A percentile compares a stretch with the other conserved stretches of the same genome.
phyloP scores from a whole-genome alignment of 2,113 vertebrate species.

The Actinemys pallida region DNA sequence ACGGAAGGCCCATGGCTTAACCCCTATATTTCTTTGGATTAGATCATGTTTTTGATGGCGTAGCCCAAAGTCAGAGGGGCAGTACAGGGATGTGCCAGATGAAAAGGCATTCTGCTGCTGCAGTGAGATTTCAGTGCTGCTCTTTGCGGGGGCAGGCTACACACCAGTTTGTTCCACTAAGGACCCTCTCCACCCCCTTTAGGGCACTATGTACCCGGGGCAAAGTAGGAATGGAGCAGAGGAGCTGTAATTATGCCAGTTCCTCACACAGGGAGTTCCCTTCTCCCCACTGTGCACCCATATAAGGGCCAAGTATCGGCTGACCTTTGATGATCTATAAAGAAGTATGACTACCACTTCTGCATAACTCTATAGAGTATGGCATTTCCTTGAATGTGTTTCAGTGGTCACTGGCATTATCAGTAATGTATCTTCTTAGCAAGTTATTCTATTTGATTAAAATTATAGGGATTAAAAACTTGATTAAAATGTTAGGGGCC shows the following conservation, averaged over 20 bases:
- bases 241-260: not conserved
- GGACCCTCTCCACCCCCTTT: not conserved
- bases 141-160: not conserved
- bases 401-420: not conserved
- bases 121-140: not conserved
- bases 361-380: not conserved
- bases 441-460: not conserved
- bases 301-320: not conserved
- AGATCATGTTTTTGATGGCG: not conserved
- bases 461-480: conserved; percentile 16
- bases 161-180: not conserved
- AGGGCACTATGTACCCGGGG: not conserved
- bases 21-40: conserved; percentile 30
- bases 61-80: conserved; percentile 9
- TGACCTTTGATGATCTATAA: not conserved
- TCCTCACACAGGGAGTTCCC: not conserved
- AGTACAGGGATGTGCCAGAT: conserved; percentile 16
- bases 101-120: conserved; percentile 20
- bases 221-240: not conserved
- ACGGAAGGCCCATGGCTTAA: conserved; percentile 33
- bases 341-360: not conserved
- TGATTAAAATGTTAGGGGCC: conserved; percentile 41
- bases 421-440: not conserved
- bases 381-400: not conserved
- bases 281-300: not conserved